Percentiles rank a stretch among this genome's conserved stretches.
Conservation (phyloP, 1,140 invertebrate genomes). For the Glossosoma conforme region DNA sequence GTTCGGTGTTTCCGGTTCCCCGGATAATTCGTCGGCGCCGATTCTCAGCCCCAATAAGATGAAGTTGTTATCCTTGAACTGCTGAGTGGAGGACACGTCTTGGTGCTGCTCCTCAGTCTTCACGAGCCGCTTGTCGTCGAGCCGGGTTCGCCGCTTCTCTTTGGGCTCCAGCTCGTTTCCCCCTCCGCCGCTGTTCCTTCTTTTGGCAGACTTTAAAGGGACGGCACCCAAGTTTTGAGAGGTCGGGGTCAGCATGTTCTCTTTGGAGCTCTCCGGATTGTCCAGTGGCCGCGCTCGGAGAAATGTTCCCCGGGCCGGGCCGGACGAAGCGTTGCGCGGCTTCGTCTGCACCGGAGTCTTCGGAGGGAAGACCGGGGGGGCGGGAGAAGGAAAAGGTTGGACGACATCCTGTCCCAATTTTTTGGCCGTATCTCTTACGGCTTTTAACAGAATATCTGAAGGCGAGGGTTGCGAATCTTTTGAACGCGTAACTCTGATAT, state of each 20-base stretch:
- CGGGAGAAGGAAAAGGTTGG: too few relatives aligned
- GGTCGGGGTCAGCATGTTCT: conserved; percentile 19
- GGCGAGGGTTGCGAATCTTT: conserved; percentile 18
- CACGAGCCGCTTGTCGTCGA: conserved; percentile 19
- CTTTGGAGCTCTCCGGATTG: conserved; percentile 27
- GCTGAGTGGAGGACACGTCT: conserved; percentile 24
- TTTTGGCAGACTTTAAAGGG: conserved; percentile 26
- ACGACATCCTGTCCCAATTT: too few relatives aligned
- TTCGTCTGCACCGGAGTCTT: conserved; percentile 4
- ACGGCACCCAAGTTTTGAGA: background rate
- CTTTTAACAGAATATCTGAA: conserved; percentile 10
- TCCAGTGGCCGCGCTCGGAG: conserved; percentile 8
- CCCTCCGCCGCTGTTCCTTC: conserved; percentile 21
- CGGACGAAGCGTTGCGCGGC: background rate
- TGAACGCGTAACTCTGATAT: conserved; percentile 24
- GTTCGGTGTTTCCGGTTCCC: conserved; percentile 7
- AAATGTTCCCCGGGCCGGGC: conserved; percentile 9
- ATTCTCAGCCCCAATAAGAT: conserved; percentile 11
- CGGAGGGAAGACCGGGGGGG: too few relatives aligned
- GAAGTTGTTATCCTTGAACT: conserved; percentile 12
- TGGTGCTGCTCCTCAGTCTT: conserved; percentile 21
- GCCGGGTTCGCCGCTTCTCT: conserved; percentile 26
- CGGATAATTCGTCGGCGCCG: conserved; percentile 6
- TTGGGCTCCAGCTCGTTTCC: conserved; percentile 24
- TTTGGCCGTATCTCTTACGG: conserved; percentile 12